Percentiles rank a stretch among this genome's conserved stretches.
Conservation (phyloP, 1,140 invertebrate genomes). For the Potamilus streckersoni region DNA sequence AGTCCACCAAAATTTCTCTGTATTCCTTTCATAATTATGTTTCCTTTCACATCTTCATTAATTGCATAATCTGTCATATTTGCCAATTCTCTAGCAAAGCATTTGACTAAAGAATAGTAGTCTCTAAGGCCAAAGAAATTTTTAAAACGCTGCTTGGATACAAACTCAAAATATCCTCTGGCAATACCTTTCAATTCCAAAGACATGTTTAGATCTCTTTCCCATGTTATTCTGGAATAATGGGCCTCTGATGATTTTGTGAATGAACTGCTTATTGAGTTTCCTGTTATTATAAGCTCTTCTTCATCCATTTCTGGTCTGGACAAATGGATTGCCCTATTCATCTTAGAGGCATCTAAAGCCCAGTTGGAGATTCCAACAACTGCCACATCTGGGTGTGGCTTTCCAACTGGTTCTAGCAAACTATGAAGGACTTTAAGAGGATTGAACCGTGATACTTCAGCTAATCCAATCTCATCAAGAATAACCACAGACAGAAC, state of each 20-base stretch:
- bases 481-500: slow-evolving; percentile 60
- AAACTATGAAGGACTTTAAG: slow-evolving; percentile 51
- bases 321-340: slow-evolving; percentile 38
- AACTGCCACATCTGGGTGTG: slow-evolving; percentile 28
- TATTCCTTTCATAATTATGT: slow-evolving; percentile 12
- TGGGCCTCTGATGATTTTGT: not conserved
- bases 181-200: slow-evolving; percentile 24
- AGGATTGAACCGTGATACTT: slow-evolving; percentile 56
- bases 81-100: not conserved
- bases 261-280: slow-evolving; percentile 19
- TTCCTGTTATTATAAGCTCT: slow-evolving; percentile 33
- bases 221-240: not conserved
- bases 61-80: not conserved
- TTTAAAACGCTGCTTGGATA: slow-evolving; percentile 11
- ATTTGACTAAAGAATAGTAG: slow-evolving; percentile 44
- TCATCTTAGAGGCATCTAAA: slow-evolving; percentile 51
- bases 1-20: slow-evolving; percentile 40
- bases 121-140: slow-evolving; percentile 55
- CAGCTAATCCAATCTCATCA: slow-evolving; percentile 62
- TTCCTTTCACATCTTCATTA: no score
- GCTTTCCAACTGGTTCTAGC: slow-evolving; percentile 23
- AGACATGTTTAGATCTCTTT: not conserved
- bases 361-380: slow-evolving; percentile 52
- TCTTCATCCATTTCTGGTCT: slow-evolving; percentile 37
- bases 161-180: slow-evolving; percentile 37